phyloP scores from a whole-genome alignment of 2,797 vertebrate species.

The Bucorvus abyssinicus region DNA sequence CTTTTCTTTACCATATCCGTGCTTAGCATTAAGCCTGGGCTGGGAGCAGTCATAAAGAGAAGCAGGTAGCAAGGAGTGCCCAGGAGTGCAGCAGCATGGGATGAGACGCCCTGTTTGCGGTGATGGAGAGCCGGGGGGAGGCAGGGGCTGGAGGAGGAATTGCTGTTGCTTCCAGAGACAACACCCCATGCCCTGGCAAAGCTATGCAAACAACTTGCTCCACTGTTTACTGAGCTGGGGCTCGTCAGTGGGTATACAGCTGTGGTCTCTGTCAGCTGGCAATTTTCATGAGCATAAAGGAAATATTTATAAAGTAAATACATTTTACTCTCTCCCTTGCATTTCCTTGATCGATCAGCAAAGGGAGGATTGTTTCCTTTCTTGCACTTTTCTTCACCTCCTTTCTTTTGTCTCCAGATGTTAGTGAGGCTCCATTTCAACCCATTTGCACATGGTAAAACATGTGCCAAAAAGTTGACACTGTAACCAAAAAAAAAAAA shows the following conservation, averaged over 20 bases:
- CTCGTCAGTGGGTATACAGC: background rate
- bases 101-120: rapidly evolving
- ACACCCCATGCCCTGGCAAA: rapidly evolving
- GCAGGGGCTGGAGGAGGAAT: background rate
- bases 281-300: conserved; percentile 10
- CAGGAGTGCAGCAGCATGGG: background rate
- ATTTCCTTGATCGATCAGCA: conserved; percentile 45
- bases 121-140: background rate
- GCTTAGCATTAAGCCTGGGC: rapidly evolving
- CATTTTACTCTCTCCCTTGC: conserved; percentile 15
- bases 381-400: background rate
- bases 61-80: background rate
- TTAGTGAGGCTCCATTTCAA: conserved; percentile 21
- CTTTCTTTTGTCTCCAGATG: conserved; percentile 22
- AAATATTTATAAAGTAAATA: conserved; percentile 48
- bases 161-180: background rate
- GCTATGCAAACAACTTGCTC: rapidly evolving
- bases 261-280: background rate
- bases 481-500: background rate
- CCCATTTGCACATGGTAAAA: conserved; percentile 39
- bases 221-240: background rate
- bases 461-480: conserved; percentile 52
- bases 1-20: background rate
- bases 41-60: background rate
- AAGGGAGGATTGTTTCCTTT: conserved; percentile 9